Conservation (phyloP, 2,113 vertebrate species). For the Salminus brasiliensis region DNA sequence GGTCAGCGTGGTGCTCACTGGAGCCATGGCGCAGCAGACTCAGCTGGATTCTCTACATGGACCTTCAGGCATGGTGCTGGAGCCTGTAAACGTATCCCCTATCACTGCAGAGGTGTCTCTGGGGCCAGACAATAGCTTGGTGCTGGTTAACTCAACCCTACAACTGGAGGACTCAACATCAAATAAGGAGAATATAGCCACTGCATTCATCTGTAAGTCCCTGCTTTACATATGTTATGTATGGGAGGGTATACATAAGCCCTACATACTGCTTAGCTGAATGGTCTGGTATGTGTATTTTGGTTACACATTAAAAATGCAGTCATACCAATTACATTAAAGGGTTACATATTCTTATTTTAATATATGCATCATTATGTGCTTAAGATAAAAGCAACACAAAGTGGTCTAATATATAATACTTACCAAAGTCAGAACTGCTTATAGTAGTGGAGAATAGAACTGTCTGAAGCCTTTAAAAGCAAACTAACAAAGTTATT, state of each 20-base stretch:
- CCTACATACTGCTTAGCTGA: too few relatives aligned
- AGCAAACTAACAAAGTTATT: too few relatives aligned
- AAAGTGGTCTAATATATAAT: background rate
- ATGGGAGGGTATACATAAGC: too few relatives aligned
- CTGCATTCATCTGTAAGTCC: conserved; percentile 89
- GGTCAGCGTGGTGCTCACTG: conserved; percentile 92
- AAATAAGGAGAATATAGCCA: conserved; percentile 94
- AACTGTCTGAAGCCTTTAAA: too few relatives aligned
- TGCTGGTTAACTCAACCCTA: conserved; percentile 89
- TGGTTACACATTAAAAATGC: too few relatives aligned
- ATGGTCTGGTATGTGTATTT: too few relatives aligned
- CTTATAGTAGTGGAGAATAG: background rate
- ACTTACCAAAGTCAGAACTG: too few relatives aligned
- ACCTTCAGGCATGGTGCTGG: conserved; percentile 88
- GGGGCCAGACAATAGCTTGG: conserved; percentile 89
- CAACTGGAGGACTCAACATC: conserved; percentile 93
- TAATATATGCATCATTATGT: too few relatives aligned
- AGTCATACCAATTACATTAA: too few relatives aligned
- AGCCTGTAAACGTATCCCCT: conserved; percentile 90
- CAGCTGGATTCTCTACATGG: conserved; percentile 89
- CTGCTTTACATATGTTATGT: too few relatives aligned
- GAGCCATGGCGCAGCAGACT: conserved; percentile 81
- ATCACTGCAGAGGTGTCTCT: conserved; percentile 92
- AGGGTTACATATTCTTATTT: too few relatives aligned
- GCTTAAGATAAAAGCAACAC: too few relatives aligned